A percentile compares a stretch with the other conserved stretches of the same genome.
Conservation (phyloP, 2,888 invertebrate species). For the Leptopilina myrica region DNA sequence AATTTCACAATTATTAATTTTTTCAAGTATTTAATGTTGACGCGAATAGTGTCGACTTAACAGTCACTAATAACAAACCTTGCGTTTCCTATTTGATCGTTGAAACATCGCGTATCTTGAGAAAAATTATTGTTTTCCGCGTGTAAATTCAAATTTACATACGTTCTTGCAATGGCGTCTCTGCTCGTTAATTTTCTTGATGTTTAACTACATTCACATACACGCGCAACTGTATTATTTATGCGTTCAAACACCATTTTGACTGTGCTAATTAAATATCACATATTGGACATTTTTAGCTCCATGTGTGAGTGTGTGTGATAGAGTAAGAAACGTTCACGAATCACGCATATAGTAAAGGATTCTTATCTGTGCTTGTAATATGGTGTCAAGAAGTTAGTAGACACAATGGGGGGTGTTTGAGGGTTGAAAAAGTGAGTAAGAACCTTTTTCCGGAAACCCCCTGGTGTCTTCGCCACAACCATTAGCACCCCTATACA, state of each 20-base stretch:
- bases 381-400: slow-evolving; percentile 69
- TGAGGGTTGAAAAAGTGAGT: slow-evolving; percentile 43
- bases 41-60: slow-evolving; percentile 10
- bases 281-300: background rate
- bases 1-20: slow-evolving; percentile 4
- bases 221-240: too few species aligned
- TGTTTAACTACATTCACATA: slow-evolving; percentile 6
- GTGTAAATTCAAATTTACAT: slow-evolving; percentile 31
- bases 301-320: background rate
- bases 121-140: slow-evolving; percentile 27
- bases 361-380: slow-evolving; percentile 72
- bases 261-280: slow-evolving; percentile 35
- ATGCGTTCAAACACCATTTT: slow-evolving; percentile 34
- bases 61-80: slow-evolving; percentile 17
- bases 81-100: slow-evolving; percentile 10
- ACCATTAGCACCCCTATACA: slow-evolving; percentile 62
- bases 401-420: slow-evolving; percentile 51
- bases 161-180: slow-evolving; percentile 28
- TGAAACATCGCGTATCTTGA: background rate
- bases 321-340: slow-evolving; percentile 69
- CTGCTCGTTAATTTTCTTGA: slow-evolving; percentile 19
- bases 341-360: slow-evolving; percentile 67
- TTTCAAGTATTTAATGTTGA: slow-evolving; percentile 13
- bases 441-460: slow-evolving; percentile 56
- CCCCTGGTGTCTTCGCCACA: slow-evolving; percentile 60